Evolutionary conservation across 2,113 vertebrate species (phyloP).

Genomic region (Stigmatopora nigra): DNA sequence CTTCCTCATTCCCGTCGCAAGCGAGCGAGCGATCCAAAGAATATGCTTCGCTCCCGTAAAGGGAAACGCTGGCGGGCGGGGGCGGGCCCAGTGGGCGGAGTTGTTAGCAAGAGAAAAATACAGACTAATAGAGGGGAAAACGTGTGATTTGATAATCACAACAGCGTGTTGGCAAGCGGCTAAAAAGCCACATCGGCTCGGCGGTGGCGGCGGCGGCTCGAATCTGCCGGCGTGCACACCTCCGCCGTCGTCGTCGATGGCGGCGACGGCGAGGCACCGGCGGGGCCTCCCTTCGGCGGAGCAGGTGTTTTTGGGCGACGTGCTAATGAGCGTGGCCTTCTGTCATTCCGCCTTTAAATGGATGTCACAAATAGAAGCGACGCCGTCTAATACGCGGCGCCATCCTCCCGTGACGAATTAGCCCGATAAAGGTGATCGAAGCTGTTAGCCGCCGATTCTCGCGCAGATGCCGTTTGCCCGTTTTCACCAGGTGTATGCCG

Average conservation of each 20-base stretch:
- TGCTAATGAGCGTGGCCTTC: constrained; percentile 68
- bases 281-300: constrained; percentile 57
- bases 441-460: constrained; percentile 12
- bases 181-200: constrained; percentile 33
- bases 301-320: constrained; percentile 66
- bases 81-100: constrained; percentile 49
- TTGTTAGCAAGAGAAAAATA: constrained; percentile 48
- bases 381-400: constrained; percentile 22
- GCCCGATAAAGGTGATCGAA: constrained; percentile 46
- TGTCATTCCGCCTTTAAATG: constrained; percentile 66
- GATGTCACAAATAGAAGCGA: constrained; percentile 59
- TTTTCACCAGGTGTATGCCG: constrained; percentile 9
- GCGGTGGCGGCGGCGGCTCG: constrained; percentile 38
- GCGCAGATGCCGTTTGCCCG: constrained; percentile 3
- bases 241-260: constrained; percentile 24
- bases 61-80: constrained; percentile 28
- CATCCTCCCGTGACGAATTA: constrained; percentile 31
- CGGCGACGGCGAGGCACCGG: constrained; percentile 39
- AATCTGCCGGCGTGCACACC: constrained; percentile 30
- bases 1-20: constrained; percentile 29
- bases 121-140: constrained; percentile 39
- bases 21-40: constrained; percentile 53
- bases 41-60: constrained; percentile 56
- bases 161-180: constrained; percentile 41
- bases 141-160: constrained; percentile 55